Base-by-base conservation (phyloP, 2,888 invertebrate species). In the Tribolium freemani region DNA sequence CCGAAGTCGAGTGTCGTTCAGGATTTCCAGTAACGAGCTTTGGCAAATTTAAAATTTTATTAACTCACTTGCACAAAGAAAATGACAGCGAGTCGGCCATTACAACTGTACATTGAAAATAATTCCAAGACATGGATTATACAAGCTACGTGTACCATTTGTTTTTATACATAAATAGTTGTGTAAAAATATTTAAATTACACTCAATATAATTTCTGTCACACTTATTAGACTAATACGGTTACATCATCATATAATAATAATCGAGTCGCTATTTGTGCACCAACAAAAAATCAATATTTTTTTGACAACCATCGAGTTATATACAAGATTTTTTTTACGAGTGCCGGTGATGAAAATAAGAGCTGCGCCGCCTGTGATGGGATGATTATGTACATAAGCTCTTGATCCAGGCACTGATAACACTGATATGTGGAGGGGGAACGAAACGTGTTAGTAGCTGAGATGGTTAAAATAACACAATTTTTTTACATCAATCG, bases 111-210 rank as follows among this genome's bases (percentile, higher is more conserved):
- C 73, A 73, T 44, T 46, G 58, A 53, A 64, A 38, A 38, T 38
- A 38, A 38, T 38, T 38, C n/a, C n/a, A 38, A 38, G 38, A 38
- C 38, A 38, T 9, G 38, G n/a, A 75, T 70, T 70, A 74, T 72
- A 72, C 75, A 69, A 67, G 26, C 73, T 69, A 75, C 64, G 73
- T 73, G 70, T 70, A 73, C 70, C 63, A 73, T 72, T 70, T 16
- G 16, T 69, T 73, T 79, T 79, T 79, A 77, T 81, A 80, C 79
- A 79, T 78, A 80, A 79, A 79, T 77, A 81, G 78, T 79, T 78
- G 81, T 81, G 81, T 81, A 81, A 81, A 81, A 81, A 81, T 81
- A 81, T 80, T 79, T 79, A 79, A 80, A 79, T 20, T 78, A 80
- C 80, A 80, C 77, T 73, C 75, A 77, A 73, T 73, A 76, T 77